These are phyloP conservation scores for Caenorhabditis angaria DNA, from an alignment of 2,888 invertebrate species.

Conservation along the genomic window DNA sequence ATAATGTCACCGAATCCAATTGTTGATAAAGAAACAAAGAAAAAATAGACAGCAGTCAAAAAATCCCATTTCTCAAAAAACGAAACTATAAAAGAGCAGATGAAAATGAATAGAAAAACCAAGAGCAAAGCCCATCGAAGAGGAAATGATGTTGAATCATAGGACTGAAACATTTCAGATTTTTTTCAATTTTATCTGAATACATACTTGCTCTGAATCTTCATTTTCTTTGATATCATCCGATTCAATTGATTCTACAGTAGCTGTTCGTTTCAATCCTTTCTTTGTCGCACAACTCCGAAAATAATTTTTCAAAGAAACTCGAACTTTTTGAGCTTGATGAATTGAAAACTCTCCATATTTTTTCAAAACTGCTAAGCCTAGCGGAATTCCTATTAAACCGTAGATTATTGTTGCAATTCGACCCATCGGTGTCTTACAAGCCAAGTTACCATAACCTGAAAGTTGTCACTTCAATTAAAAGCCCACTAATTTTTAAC, in stretches of 20 bases:
- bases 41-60: constrained; percentile 67
- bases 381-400: constrained; percentile 91
- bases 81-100: constrained; percentile 62
- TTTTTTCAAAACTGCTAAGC: constrained; percentile 90
- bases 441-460: constrained; percentile 89
- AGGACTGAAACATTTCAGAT: constrained; percentile 32
- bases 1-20: constrained; percentile 69
- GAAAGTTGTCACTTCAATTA: no score
- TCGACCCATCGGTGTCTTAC: constrained; percentile 84
- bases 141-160: constrained; percentile 44
- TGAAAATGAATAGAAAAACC: constrained; percentile 59
- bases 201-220: constrained; percentile 18
- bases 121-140: constrained; percentile 47
- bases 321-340: constrained; percentile 46
- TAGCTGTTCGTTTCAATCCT: constrained; percentile 19
- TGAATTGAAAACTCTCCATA: constrained; percentile 85
- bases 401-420: constrained; percentile 90
- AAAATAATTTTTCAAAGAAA: constrained; percentile 34
- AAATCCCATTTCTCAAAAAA: constrained; percentile 69
- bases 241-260: constrained; percentile 41
- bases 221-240: constrained; percentile 29
- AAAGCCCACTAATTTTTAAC: not conserved
- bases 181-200: not conserved
- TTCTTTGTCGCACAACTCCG: constrained; percentile 5
- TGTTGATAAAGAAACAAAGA: constrained; percentile 67